Base-by-base conservation (phyloP, 2,797 vertebrate species). In the Picus viridis region DNA sequence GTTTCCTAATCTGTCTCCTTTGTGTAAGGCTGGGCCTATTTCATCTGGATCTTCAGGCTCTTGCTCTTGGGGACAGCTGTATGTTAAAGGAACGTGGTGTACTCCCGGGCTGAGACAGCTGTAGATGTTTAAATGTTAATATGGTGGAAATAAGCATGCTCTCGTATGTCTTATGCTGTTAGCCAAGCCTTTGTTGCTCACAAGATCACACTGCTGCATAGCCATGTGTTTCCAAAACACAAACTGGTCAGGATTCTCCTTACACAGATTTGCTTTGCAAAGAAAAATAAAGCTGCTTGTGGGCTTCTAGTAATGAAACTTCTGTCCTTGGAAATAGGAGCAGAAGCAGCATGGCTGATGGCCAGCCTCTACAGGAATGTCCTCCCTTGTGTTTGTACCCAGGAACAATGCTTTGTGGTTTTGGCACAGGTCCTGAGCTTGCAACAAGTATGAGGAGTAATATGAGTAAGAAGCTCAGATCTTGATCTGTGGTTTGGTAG, bases 391-490 rank as follows among this genome's bases (percentile, higher is more conserved):
- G 1, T 57, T 32, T 34, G 34, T 24, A 12, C 43, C n/a, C 2
- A 0, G 67, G 43, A 10, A 13, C 23, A 4, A 3, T 0, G 2
- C 2, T 20, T 12, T 18, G 18, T 6, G 47, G n/a, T 26, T 62
- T 64, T 0, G 0, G 54, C 79, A 79, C 9, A 0, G 3, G 8
- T 39, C 10, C 1, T 69, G 49, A 24, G 49, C 49, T 51, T 51
- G 49, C 49, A 24, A 51, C 10, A 27, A 51, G 17, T 16, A 3
- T 0, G 1, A 9, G 53, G 49, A 22, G 14, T 58, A 32, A 20
- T 0, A 0, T 1, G n/a, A 53, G 12, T 36, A 13, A 34, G 0
- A 1, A 43, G 43, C 58, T 88, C 32, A 11, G 0, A 41, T 23
- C 4, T 6, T 12, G 12, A 17, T 32, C 67, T 23, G 65, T 5